phyloP scores from a whole-genome alignment of 1,140 invertebrate species.

The Drosophila albomicans region DNA sequence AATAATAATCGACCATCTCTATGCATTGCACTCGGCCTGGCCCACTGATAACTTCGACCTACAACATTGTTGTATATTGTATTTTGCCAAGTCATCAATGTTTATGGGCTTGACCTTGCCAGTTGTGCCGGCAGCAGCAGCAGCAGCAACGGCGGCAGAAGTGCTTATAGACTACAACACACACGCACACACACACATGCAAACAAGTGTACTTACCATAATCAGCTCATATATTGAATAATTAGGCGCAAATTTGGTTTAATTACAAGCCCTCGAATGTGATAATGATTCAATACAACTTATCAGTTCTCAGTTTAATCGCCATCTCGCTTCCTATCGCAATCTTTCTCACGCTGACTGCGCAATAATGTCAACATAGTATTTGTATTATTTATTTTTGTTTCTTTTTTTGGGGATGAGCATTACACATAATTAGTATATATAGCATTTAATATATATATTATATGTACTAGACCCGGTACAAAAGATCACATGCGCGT shows the following conservation, averaged over 20 bases:
- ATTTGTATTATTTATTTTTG: no score
- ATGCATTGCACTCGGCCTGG: constrained; percentile 32
- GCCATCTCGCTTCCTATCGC: background rate
- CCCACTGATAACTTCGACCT: constrained; percentile 46
- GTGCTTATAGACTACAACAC: constrained; percentile 33
- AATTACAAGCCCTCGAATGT: constrained; percentile 14
- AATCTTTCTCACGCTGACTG: background rate
- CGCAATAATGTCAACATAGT: background rate
- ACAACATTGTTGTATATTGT: constrained; percentile 45
- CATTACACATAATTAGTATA: background rate
- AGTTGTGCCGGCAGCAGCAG: constrained; percentile 28
- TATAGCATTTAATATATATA: background rate
- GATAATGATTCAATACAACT: constrained; percentile 3
- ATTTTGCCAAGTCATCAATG: constrained; percentile 79
- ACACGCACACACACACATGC: constrained; percentile 8
- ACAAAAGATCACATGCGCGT: constrained; percentile 21
- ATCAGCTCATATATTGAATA: constrained; percentile 64
- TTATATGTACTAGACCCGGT: background rate
- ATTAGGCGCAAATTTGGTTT: constrained; percentile 57
- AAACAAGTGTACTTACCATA: constrained; percentile 22
- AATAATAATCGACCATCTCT: background rate
- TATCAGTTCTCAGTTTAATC: constrained; percentile 17
- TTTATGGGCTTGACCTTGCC: constrained; percentile 79
- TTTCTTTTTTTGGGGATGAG: constrained; percentile 1
- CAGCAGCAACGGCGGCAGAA: constrained; percentile 23